Percentiles rank a stretch among this genome's conserved stretches.
Evolutionary conservation across 2,797 vertebrate genomes (phyloP).

Genomic region (Anableps anableps): DNA sequence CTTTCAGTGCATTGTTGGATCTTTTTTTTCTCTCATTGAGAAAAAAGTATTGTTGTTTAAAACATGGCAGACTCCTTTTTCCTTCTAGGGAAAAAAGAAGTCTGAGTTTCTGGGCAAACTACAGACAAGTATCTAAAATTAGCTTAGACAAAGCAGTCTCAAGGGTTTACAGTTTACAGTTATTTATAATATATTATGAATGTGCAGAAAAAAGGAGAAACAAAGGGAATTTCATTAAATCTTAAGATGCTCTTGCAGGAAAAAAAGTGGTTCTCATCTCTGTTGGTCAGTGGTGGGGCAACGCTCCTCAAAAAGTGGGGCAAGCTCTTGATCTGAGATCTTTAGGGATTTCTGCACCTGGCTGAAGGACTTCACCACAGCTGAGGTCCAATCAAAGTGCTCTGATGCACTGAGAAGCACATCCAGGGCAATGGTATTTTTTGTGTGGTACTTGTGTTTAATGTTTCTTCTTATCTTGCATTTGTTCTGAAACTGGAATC

Average conservation of each 20-base stretch:
- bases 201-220: conserved; percentile 16
- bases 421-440: neutral
- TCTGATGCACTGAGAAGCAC: neutral
- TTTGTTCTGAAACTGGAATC: neutral
- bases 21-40: neutral
- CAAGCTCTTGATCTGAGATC: conserved; percentile 69
- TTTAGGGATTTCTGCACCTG: conserved; percentile 66
- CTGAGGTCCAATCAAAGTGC: conserved; percentile 50
- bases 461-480: neutral
- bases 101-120: conserved; percentile 44
- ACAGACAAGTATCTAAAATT: conserved; percentile 47
- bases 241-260: conserved; percentile 23
- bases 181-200: conserved; percentile 29
- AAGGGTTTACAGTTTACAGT: conserved; percentile 24
- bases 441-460: neutral
- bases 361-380: conserved; percentile 69
- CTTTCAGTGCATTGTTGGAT: conserved; percentile 14
- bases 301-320: conserved; percentile 78
- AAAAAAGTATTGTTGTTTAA: conserved; percentile 18
- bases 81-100: neutral
- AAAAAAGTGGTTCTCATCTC: conserved; percentile 34
- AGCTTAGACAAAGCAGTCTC: conserved; percentile 21
- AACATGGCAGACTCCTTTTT: conserved; percentile 8
- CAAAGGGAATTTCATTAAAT: conserved; percentile 21
- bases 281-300: conserved; percentile 56